Base-by-base conservation (phyloP, 64 coral and sea anemone genomes). In the Acropora tenuis region DNA sequence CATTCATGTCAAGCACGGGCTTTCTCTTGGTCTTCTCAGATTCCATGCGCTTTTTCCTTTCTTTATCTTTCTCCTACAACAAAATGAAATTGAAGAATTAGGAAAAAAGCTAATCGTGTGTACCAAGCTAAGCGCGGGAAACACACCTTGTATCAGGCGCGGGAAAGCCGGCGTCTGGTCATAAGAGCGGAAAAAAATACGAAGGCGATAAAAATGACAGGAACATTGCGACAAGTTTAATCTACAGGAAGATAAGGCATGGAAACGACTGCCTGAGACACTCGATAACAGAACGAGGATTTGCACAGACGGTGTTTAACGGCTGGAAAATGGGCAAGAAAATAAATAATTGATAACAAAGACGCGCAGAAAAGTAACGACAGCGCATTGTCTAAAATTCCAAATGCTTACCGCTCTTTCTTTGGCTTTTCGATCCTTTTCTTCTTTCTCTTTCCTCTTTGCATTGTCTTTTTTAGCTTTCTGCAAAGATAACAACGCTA, bases 401-500 rank as follows among this genome's bases (percentile, higher is more conserved):
- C 1, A 8, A 12, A 84, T 44, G 6, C 93, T 98, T 78, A 98
- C 96, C 82, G 96, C 96, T 90, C 96, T 93, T 74, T 98, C 96
- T 49, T 95, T 98, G 17, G 96, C 96, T 87, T 93, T 92, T 59
- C 75, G 90, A 16, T 98, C 96, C 48, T 98, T 98, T 43, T 98
- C 96, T 95, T 93, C 96, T 90, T 93, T 95, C 84, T 98, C 96
- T 58, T 95, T 87, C 47, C 96, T 95, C 53, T 95, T 98, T 1
- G 89, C 85, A 61, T 98, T 98, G 8, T 98, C 96, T 84, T 98
- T 98, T 75, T 95, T 98, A 6, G 93, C 93, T 75, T 90, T 59
- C 95, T 96, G 78, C 76, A 18, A 67, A 71, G 18, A 71, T 6
- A 71, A 69, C 43, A 12, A 43, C 8, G 9, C 11, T 16, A 16